These are phyloP conservation scores for Pygathrix nemaeus DNA, from an alignment of 2,113 vertebrate species.

Conservation along the genomic window DNA sequence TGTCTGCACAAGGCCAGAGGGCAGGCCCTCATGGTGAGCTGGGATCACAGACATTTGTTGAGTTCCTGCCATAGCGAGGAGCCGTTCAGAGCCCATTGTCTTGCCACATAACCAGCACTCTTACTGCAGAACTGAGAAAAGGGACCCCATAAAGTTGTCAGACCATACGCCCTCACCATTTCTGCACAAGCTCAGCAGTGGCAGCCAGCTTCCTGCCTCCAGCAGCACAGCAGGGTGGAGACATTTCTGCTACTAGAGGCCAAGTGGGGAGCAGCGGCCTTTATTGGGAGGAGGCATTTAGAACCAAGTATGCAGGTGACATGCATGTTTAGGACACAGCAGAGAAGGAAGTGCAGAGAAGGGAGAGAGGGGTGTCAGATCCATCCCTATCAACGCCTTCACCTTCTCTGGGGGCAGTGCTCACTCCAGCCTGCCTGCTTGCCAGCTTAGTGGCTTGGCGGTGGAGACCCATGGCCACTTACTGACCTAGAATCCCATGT, in stretches of 20 bases:
- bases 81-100: too few relatives aligned
- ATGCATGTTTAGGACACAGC: neutral
- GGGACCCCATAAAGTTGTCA: neutral
- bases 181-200: neutral
- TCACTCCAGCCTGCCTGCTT: neutral
- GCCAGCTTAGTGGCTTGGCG: neutral
- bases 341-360: neutral
- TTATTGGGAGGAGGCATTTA: neutral
- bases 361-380: neutral
- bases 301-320: neutral
- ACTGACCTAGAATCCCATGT: neutral
- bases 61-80: neutral
- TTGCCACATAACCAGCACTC: neutral
- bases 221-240: neutral
- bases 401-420: too few relatives aligned
- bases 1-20: neutral
- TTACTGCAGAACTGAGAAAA: neutral
- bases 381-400: neutral
- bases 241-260: neutral
- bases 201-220: neutral
- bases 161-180: fast-evolving
- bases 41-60: neutral
- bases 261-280: neutral
- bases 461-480: too few relatives aligned
- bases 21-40: neutral